Evolutionary conservation across 2,888 invertebrate species (phyloP).

Genomic region (Endotricha flammealis): DNA sequence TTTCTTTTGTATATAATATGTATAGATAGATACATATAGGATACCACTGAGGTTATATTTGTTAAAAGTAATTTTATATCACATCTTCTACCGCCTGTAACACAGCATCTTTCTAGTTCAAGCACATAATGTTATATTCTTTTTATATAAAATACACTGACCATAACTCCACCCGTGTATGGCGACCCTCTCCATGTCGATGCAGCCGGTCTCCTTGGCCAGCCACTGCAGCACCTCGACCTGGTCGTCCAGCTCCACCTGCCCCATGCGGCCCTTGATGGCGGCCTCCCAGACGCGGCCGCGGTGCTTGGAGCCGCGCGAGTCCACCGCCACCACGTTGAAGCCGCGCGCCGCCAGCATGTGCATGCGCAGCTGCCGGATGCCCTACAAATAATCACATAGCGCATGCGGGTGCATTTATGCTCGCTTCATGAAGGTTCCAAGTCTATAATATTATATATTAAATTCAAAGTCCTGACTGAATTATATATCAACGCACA

Average conservation of each 20-base stretch:
- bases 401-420: no score
- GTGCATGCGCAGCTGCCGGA: slow-evolving; percentile 94
- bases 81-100: no score
- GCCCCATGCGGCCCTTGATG: slow-evolving; percentile 93
- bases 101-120: no score
- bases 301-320: slow-evolving; percentile 95
- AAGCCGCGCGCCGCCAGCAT: slow-evolving; percentile 97
- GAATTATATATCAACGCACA: no score
- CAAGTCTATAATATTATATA: no score
- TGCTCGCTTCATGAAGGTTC: no score
- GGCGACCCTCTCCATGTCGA: slow-evolving; percentile 94
- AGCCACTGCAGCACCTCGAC: slow-evolving; percentile 94
- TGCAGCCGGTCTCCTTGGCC: slow-evolving; percentile 88
- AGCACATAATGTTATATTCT: slow-evolving; percentile 3
- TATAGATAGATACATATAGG: no score
- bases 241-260: slow-evolving; percentile 95
- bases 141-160: slow-evolving; percentile 29
- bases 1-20: no score
- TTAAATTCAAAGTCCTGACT: no score
- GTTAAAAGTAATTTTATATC: no score
- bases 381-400: no score
- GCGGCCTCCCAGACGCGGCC: slow-evolving; percentile 95
- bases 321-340: slow-evolving; percentile 96
- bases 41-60: no score
- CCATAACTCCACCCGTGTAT: slow-evolving; percentile 99